phyloP scores from a whole-genome alignment of 2,888 invertebrate genomes.

The Formica aserva region DNA sequence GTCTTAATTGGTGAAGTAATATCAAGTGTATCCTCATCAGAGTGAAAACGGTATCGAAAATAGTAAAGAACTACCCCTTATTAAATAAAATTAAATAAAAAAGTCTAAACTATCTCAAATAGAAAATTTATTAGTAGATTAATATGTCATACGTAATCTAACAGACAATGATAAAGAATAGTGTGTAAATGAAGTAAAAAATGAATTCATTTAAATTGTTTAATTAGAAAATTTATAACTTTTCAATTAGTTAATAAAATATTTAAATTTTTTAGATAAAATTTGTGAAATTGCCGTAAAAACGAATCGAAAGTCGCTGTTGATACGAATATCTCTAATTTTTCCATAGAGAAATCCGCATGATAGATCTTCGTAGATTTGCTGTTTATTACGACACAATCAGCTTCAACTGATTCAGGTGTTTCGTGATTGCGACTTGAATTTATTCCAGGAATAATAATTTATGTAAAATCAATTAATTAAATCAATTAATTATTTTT shows the following conservation, averaged over 20 bases:
- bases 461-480: constrained; percentile 14
- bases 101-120: background rate
- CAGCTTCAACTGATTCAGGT: constrained; percentile 59
- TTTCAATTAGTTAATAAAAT: background rate
- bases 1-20: constrained; percentile 23
- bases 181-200: background rate
- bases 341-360: background rate
- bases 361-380: background rate
- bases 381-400: background rate
- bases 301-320: background rate
- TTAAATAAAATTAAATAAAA: background rate
- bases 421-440: constrained; percentile 58
- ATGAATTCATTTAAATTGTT: background rate
- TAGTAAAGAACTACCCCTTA: background rate
- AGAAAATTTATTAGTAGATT: background rate
- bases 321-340: constrained; percentile 24
- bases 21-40: background rate
- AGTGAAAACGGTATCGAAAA: background rate
- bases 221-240: background rate
- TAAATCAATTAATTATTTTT: constrained; percentile 13
- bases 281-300: background rate
- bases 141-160: background rate
- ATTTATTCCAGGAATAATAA: background rate
- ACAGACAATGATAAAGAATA: background rate
- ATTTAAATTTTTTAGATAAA: background rate